Conservation (phyloP, 2,113 vertebrate genomes). For the Spilogale gracilis region DNA sequence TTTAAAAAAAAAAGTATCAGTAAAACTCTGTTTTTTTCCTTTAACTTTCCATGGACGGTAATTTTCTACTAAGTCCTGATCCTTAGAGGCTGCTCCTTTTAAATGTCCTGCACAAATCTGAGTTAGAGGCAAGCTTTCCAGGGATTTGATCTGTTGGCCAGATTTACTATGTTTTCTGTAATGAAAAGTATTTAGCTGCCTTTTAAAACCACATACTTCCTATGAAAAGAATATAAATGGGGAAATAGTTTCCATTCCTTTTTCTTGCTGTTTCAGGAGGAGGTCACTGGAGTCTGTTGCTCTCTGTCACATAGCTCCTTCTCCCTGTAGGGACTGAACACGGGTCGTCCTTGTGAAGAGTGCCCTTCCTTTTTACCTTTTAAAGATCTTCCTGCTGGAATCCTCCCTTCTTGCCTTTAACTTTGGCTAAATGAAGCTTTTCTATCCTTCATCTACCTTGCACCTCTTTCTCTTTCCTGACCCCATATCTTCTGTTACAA, state of each 20-base stretch:
- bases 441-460: neutral
- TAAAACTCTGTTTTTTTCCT: slow-evolving; percentile 16
- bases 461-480: neutral
- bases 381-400: neutral
- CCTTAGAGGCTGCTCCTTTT: neutral
- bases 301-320: neutral
- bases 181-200: slow-evolving; percentile 53
- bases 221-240: slow-evolving; percentile 53
- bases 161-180: slow-evolving; percentile 45
- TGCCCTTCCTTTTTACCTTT: neutral
- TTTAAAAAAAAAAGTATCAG: neutral
- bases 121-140: neutral
- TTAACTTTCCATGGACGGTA: slow-evolving; percentile 6
- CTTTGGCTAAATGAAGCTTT: neutral
- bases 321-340: neutral
- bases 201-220: slow-evolving; percentile 41
- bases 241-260: slow-evolving; percentile 45
- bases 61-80: slow-evolving; percentile 1
- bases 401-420: neutral
- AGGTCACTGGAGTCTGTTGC: neutral
- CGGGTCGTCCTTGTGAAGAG: neutral
- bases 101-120: neutral
- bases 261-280: neutral
- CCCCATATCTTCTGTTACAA: neutral
- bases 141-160: slow-evolving; percentile 47